Conservation (phyloP, 2,888 invertebrate species). For the Euphydryas editha region DNA sequence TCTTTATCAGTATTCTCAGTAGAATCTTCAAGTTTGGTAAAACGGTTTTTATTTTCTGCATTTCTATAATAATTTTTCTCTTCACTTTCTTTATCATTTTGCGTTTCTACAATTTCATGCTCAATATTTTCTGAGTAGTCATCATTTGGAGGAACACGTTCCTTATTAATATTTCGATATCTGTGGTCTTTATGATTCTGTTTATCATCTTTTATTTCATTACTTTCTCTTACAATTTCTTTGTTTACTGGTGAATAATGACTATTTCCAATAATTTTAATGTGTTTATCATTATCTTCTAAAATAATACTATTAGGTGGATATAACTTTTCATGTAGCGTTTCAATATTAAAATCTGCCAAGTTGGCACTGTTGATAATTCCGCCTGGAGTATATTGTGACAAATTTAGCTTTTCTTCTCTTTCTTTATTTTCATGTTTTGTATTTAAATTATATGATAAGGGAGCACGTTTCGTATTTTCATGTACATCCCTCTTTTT, state of each 20-base stretch:
- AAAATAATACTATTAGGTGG: conserved; percentile 31
- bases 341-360: conserved; percentile 71
- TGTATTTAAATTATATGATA: conserved; percentile 63
- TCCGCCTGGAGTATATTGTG: conserved; percentile 39
- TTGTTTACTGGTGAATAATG: conserved; percentile 13
- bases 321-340: conserved; percentile 54
- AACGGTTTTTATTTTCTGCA: conserved; percentile 23
- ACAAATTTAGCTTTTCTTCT: conserved; percentile 39
- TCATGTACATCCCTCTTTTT: conserved; percentile 52
- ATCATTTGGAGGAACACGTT: conserved; percentile 39
- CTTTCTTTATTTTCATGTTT: conserved; percentile 52
- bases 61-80: conserved; percentile 1
- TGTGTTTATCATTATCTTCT: conserved; percentile 37
- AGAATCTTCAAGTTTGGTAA: neutral
- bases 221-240: conserved; percentile 37
- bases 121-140: neutral
- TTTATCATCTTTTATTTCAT: conserved; percentile 46
- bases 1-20: neutral
- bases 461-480: conserved; percentile 28
- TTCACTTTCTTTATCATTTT: conserved; percentile 14
- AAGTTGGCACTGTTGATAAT: conserved; percentile 57
- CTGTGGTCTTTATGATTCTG: conserved; percentile 35
- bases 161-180: conserved; percentile 9
- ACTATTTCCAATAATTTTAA: conserved; percentile 31
- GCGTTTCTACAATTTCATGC: neutral